phyloP scores from a whole-genome alignment of 1,140 invertebrate species.

The Rhyzopertha dominica region DNA sequence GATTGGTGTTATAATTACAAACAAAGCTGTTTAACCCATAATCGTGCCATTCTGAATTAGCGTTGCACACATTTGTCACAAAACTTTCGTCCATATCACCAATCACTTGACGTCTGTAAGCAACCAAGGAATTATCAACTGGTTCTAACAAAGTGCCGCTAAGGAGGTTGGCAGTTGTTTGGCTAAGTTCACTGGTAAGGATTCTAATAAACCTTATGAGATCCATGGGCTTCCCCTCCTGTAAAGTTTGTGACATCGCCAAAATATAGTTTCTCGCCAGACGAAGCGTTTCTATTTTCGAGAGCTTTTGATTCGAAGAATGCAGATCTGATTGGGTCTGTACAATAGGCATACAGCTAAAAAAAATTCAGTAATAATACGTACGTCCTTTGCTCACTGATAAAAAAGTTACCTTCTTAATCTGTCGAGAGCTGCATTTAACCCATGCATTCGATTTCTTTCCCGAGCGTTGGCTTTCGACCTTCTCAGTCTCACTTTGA shows the following conservation, averaged over 20 bases:
- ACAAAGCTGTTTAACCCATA: too few species aligned
- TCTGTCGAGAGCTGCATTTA: constrained; percentile 59
- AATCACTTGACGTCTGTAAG: too few species aligned
- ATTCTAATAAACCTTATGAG: constrained; percentile 50
- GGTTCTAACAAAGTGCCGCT: constrained; percentile 23
- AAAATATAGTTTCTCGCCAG: constrained; percentile 62
- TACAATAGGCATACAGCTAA: constrained; percentile 45
- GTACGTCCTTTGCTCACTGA: not conserved
- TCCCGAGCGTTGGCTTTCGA: constrained; percentile 60
- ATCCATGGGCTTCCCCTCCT: constrained; percentile 49
- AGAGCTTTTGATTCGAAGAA: constrained; percentile 51
- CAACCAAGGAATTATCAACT: too few species aligned
- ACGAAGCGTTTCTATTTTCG: constrained; percentile 66
- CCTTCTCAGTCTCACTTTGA: constrained; percentile 43
- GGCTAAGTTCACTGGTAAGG: constrained; percentile 55
- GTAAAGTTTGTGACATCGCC: constrained; percentile 51
- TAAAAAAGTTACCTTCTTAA: constrained; percentile 47
- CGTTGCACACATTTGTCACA: too few species aligned
- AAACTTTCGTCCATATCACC: too few species aligned
- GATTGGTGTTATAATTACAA: too few species aligned
- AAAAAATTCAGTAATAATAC: constrained; percentile 14
- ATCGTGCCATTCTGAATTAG: too few species aligned
- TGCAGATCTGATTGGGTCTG: constrained; percentile 36
- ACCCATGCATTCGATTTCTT: constrained; percentile 59
- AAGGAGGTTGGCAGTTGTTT: constrained; percentile 52